These are phyloP conservation scores for Caretta caretta DNA, from an alignment of 2,113 vertebrate species.

Conservation along the genomic window DNA sequence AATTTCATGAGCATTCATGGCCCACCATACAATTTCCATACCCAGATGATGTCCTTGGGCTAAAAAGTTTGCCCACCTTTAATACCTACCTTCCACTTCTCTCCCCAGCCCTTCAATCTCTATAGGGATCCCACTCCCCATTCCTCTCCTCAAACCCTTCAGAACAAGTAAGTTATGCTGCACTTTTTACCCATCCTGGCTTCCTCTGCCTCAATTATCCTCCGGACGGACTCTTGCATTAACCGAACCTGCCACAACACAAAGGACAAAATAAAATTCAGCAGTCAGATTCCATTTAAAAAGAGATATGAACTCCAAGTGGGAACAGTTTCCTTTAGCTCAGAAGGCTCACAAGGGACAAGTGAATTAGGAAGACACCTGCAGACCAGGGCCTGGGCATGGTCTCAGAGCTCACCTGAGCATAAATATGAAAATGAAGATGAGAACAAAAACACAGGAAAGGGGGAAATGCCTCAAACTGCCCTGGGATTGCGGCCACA, in stretches of 20 bases:
- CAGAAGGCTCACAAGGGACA: neutral
- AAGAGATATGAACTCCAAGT: neutral
- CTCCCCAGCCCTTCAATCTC: neutral
- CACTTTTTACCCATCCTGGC: constrained; percentile 91
- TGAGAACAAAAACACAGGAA: neutral
- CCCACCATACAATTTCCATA: no score
- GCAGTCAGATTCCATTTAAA: neutral
- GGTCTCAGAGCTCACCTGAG: neutral
- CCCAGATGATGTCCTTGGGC: no score
- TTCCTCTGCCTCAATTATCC: constrained; percentile 96
- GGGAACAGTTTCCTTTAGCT: neutral
- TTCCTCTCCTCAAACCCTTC: neutral
- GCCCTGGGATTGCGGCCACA: no score
- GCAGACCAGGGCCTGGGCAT: neutral
- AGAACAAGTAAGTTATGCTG: neutral
- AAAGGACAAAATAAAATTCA: neutral
- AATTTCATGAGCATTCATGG: no score
- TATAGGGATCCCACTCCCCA: neutral
- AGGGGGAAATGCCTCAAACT: neutral
- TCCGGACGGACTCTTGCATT: constrained; percentile 97
- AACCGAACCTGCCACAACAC: constrained; percentile 86
- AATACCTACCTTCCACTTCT: no score
- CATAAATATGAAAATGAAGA: neutral
- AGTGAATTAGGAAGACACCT: neutral
- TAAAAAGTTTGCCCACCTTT: neutral